Evolutionary conservation across 1,140 invertebrate genomes (phyloP).

Genomic region (Metopolophium dirhodum): DNA sequence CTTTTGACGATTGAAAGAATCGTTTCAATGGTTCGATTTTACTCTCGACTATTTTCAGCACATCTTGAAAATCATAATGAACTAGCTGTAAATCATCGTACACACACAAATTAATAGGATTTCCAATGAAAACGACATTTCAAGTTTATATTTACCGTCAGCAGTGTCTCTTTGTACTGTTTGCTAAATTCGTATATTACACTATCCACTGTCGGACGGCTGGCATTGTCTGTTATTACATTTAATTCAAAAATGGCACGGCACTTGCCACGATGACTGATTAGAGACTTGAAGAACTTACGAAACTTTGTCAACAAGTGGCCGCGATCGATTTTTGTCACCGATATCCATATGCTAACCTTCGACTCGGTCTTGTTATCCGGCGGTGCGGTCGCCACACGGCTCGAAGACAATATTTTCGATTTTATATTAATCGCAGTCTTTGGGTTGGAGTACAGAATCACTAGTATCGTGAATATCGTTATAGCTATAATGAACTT

Average conservation of each 20-base stretch:
- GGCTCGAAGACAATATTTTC: background rate
- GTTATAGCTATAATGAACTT: background rate
- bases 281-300: slow-evolving; percentile 34
- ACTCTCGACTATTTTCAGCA: slow-evolving; percentile 69
- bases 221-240: slow-evolving; percentile 25
- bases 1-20: slow-evolving; percentile 78
- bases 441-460: background rate
- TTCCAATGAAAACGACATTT: background rate
- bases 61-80: slow-evolving; percentile 70
- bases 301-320: slow-evolving; percentile 40
- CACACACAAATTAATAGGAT: background rate
- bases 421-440: background rate
- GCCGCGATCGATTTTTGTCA: slow-evolving; percentile 26
- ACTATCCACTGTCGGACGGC: slow-evolving; percentile 22
- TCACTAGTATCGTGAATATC: background rate
- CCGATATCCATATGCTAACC: slow-evolving; percentile 47
- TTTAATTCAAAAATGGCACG: slow-evolving; percentile 16
- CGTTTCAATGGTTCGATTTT: slow-evolving; percentile 75
- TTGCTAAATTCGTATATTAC: background rate
- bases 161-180: background rate
- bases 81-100: slow-evolving; percentile 64
- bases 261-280: slow-evolving; percentile 27
- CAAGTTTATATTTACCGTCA: background rate
- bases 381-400: background rate
- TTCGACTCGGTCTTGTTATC: background rate